phyloP scores from a whole-genome alignment of 2,888 invertebrate species.

The Taphrorychus bicolor region DNA sequence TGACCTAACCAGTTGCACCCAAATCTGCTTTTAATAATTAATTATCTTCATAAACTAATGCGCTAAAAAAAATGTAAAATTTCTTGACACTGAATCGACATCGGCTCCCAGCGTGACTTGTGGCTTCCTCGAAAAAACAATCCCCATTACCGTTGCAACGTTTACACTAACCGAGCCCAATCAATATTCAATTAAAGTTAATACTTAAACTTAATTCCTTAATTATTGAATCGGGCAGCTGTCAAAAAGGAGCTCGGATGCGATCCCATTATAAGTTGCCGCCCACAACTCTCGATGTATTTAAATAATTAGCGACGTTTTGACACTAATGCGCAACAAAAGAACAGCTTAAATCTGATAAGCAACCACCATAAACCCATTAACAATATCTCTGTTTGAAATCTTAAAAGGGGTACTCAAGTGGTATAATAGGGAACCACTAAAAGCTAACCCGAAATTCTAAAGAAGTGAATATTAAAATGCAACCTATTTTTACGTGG shows the following conservation, averaged over 20 bases:
- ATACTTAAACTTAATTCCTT: not conserved
- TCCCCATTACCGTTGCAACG: not conserved
- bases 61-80: no score
- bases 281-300: constrained; percentile 37
- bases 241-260: not conserved
- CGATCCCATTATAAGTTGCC: constrained; percentile 34
- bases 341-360: constrained; percentile 43
- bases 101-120: not conserved
- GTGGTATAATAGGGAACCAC: constrained; percentile 25
- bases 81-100: not conserved
- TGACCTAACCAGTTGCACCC: no score
- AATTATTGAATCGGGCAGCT: constrained; percentile 2
- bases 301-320: constrained; percentile 44
- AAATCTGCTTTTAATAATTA: no score
- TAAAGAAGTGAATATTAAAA: constrained; percentile 2
- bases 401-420: constrained; percentile 39
- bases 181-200: not conserved
- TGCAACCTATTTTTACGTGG: not conserved
- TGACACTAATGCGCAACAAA: constrained; percentile 48
- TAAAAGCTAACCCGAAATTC: constrained; percentile 13
- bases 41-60: no score
- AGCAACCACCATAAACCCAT: constrained; percentile 46
- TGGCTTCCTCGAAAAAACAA: not conserved
- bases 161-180: not conserved
- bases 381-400: constrained; percentile 44